Percentiles rank a stretch among this genome's conserved stretches.
Evolutionary conservation across 2,113 vertebrate genomes (phyloP).

Genomic region (Heteronetta atricapilla): DNA sequence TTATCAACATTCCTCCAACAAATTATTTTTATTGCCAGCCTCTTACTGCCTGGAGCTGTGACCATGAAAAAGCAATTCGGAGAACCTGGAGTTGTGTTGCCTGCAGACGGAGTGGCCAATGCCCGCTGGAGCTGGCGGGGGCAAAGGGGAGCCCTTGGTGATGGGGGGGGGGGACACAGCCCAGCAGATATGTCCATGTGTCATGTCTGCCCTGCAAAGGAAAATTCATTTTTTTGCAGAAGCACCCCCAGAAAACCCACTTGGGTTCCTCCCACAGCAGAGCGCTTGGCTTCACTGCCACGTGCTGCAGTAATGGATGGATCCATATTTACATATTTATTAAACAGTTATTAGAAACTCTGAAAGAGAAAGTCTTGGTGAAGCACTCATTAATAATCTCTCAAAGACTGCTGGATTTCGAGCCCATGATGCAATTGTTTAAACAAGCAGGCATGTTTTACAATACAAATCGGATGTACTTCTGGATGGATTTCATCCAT

Average conservation of each 20-base stretch:
- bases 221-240: neutral
- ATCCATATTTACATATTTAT: neutral
- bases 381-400: neutral
- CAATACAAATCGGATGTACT: neutral
- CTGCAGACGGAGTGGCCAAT: neutral
- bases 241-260: neutral
- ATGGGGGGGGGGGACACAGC: no score
- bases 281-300: accelerated
- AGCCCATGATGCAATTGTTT: neutral
- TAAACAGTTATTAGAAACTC: conserved; percentile 8
- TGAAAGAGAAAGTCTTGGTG: neutral
- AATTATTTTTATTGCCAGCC: conserved; percentile 66
- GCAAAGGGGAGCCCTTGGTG: no score
- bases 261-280: accelerated
- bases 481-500: neutral
- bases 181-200: no score
- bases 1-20: conserved; percentile 55
- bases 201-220: accelerated
- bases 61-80: neutral
- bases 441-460: neutral
- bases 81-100: neutral
- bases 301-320: accelerated
- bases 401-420: neutral
- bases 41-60: neutral
- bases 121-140: neutral